Base-by-base conservation (phyloP, 2,113 vertebrate genomes). In the Coreoperca whiteheadi region DNA sequence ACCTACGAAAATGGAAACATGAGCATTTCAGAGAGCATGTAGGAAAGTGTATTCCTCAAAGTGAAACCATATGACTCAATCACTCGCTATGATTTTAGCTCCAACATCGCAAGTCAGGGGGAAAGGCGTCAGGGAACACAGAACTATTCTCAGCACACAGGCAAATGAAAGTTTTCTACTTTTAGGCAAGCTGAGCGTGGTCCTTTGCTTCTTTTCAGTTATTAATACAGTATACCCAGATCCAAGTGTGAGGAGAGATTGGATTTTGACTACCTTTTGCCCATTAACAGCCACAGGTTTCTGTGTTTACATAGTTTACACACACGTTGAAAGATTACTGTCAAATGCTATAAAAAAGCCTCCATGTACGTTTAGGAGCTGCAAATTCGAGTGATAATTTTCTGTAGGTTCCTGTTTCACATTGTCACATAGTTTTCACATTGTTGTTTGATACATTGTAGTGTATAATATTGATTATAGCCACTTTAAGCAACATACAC, bases 1-100 rank as follows among this genome's bases (percentile, higher is more conserved):
- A 93, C 92, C 94, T 92, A 94, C 87, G 6, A 83, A 83, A 91
- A 89, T 91, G 87, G 90, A 93, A 94, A 95, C 90, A 87, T 86
- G 94, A 95, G 93, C 93, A 93, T 92, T 88, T 82, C 87, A 88
- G 88, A 81, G 82, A 78, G 77, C 90, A 89, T 91, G 89, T 86
- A 91, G 90, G 78, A 93, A 91, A 93, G 89, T 91, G 85, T 93
- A 91, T 89, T 92, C 82, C 86, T 87, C 89, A 94, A 94, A 96
- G 93, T 93, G 89, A 94, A 95, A 94, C 93, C 94, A 95, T 94
- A 94, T 95, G 94, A 93, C 83, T 89, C 88, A 73, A 53, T 89
- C 60, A 73, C 70, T 50, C 3, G 32, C 85, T 67, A 53, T 82
- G 84, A 84, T 80, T 83, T 84, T 51, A 61, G 76, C 77, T 78